Evolutionary conservation across 1,140 invertebrate species (phyloP).

Genomic region (Bombus difficillimus): DNA sequence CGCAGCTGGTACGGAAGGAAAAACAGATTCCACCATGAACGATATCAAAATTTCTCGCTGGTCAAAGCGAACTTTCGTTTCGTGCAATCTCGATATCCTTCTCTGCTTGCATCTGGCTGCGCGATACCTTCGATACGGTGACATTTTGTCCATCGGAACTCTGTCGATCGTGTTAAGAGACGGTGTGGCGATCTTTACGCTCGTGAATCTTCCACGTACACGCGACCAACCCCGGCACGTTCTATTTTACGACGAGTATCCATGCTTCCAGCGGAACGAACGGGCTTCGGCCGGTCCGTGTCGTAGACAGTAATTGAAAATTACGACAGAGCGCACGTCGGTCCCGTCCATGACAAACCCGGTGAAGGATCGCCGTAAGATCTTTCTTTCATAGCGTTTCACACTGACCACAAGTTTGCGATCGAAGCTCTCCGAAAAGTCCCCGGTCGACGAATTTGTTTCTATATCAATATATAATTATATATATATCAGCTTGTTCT

Average conservation of each 20-base stretch:
- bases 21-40: slow-evolving; percentile 63
- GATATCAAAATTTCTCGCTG: slow-evolving; percentile 64
- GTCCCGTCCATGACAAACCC: not conserved
- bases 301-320: slow-evolving; percentile 62
- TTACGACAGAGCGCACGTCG: slow-evolving; percentile 39
- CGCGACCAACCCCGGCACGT: slow-evolving; percentile 37
- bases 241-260: slow-evolving; percentile 52
- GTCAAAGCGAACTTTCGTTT: slow-evolving; percentile 10
- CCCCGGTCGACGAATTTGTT: too few relatives aligned
- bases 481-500: too few relatives aligned
- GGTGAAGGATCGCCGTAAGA: slow-evolving; percentile 16
- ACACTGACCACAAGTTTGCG: too few relatives aligned
- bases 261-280: slow-evolving; percentile 27
- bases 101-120: not conserved
- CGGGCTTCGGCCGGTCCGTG: slow-evolving; percentile 15
- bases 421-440: not conserved
- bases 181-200: slow-evolving; percentile 16
- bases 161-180: not conserved
- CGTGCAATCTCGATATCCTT: not conserved
- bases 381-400: not conserved
- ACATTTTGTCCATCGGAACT: not conserved
- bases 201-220: not conserved
- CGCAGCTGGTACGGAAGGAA: too few relatives aligned
- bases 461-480: too few relatives aligned
- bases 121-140: too few relatives aligned